Evolutionary conservation across 2,888 invertebrate genomes (phyloP).

Genomic region (Ectemnius lituratus): DNA sequence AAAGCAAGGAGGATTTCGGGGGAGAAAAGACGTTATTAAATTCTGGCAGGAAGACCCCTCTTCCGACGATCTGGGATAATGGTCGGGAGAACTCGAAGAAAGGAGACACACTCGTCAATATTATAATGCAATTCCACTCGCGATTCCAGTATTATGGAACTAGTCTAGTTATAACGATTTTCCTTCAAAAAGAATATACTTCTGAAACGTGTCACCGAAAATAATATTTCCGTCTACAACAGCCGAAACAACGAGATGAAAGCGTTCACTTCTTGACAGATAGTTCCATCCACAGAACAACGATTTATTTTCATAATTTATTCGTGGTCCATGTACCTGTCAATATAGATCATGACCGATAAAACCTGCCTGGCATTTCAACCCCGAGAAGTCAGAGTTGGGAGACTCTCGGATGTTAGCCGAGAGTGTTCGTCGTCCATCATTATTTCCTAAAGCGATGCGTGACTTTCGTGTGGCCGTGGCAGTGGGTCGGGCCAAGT

Average conservation of each 20-base stretch:
- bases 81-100: not conserved
- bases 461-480: slow-evolving; percentile 9
- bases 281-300: slow-evolving; percentile 20
- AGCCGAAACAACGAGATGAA: not conserved
- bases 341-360: slow-evolving; percentile 47
- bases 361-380: slow-evolving; percentile 28
- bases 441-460: slow-evolving; percentile 21
- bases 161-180: not conserved
- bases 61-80: not conserved
- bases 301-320: slow-evolving; percentile 57
- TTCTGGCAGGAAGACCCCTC: slow-evolving; percentile 29
- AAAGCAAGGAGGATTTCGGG: slow-evolving; percentile 9
- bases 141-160: not conserved
- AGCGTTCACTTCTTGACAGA: slow-evolving; percentile 27
- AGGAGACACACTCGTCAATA: slow-evolving; percentile 11
- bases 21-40: slow-evolving; percentile 35
- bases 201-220: too few relatives aligned
- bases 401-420: not conserved
- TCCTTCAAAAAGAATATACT: too few relatives aligned
- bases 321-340: slow-evolving; percentile 50
- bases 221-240: too few relatives aligned
- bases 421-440: slow-evolving; percentile 44
- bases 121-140: slow-evolving; percentile 24
- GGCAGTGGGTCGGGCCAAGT: slow-evolving; percentile 25
- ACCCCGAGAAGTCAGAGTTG: not conserved